A percentile compares a stretch with the other conserved stretches of the same genome.
Conservation (phyloP, 1,140 invertebrate genomes). For the Olivierus martensii region DNA sequence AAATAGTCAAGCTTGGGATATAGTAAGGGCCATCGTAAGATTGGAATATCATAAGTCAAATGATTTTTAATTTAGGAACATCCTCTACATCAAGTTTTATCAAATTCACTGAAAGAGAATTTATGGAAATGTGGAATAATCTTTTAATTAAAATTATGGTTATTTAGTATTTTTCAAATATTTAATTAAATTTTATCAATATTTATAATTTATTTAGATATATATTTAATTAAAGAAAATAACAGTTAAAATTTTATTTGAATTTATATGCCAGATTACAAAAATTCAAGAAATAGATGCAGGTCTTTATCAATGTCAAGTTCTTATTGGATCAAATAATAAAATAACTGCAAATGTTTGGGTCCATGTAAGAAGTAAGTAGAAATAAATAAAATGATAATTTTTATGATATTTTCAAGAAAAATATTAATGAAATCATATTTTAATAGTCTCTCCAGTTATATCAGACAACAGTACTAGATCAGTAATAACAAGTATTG, state of each 20-base stretch:
- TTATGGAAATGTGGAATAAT: too few relatives aligned
- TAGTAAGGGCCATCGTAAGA: too few relatives aligned
- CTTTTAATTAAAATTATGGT: too few relatives aligned
- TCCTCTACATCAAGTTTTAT: too few relatives aligned
- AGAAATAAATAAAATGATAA: too few relatives aligned
- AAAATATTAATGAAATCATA: not conserved
- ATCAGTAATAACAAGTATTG: slow-evolving; percentile 20
- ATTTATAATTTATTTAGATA: too few relatives aligned
- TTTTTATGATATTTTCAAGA: not conserved
- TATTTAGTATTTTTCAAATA: not conserved
- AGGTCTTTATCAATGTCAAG: slow-evolving; percentile 72
- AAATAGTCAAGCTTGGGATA: too few relatives aligned
- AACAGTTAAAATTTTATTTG: slow-evolving; percentile 16
- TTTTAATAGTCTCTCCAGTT: slow-evolving; percentile 50
- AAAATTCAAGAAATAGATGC: slow-evolving; percentile 89
- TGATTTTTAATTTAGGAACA: too few relatives aligned
- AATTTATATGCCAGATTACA: slow-evolving; percentile 49
- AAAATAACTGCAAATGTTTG: slow-evolving; percentile 69
- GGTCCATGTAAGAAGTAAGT: slow-evolving; percentile 50
- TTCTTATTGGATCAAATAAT: slow-evolving; percentile 56
- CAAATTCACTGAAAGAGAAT: too few relatives aligned
- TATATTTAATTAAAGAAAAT: too few relatives aligned
- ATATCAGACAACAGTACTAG: slow-evolving; percentile 83
- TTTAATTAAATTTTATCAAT: not conserved
- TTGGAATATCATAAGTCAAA: too few relatives aligned